These are phyloP conservation scores for Eidolon dupreanum DNA, from an alignment of 2,797 vertebrate species.

Conservation along the genomic window DNA sequence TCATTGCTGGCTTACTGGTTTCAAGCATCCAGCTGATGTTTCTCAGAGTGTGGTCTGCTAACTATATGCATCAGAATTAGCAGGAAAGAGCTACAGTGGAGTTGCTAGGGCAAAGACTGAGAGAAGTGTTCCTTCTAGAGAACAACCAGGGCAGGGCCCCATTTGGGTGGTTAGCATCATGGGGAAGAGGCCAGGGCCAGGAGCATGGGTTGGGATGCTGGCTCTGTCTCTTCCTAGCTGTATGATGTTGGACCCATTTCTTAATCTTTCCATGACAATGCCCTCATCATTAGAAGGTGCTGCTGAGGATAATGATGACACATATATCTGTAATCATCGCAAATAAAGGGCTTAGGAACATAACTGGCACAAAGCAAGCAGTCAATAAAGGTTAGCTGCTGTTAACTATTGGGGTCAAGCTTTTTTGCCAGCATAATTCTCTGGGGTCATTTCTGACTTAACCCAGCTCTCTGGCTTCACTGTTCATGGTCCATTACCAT, in stretches of 20 bases:
- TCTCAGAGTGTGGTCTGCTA: not conserved
- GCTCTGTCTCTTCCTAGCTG: not conserved
- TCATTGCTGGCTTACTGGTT: not conserved
- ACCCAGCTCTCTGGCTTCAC: not conserved
- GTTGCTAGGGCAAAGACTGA: not conserved
- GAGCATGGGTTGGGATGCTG: not conserved
- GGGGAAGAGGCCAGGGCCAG: not conserved
- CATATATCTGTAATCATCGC: not conserved
- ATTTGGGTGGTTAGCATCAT: not conserved
- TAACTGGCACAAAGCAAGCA: not conserved
- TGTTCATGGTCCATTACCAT: not conserved
- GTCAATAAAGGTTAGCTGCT: not conserved
- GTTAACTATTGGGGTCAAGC: not conserved
- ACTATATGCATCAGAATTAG: not conserved
- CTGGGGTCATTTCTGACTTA: not conserved
- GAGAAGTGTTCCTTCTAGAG: not conserved
- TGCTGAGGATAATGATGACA: not conserved
- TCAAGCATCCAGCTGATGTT: not conserved
- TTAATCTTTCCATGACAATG: not conserved
- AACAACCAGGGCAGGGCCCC: not conserved
- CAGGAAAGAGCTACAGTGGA: not conserved
- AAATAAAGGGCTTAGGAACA: not conserved
- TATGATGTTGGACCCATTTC: fast-evolving
- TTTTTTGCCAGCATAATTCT: not conserved
- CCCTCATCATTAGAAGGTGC: not conserved